phyloP scores from a whole-genome alignment of 2,888 invertebrate genomes.

The Augochlorella aurata region DNA sequence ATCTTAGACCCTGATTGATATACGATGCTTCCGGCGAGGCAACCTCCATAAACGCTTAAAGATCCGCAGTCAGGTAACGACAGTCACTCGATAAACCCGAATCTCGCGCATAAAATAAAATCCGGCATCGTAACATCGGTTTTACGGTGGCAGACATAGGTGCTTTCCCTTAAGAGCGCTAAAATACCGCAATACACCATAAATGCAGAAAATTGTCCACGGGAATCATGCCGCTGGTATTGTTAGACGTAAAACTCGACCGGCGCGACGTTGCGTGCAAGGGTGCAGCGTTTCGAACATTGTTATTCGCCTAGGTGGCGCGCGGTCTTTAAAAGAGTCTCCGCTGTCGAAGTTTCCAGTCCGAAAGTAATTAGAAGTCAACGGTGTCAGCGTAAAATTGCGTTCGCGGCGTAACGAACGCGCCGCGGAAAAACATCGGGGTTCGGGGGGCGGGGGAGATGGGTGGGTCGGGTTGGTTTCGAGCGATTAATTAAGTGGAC shows the following conservation, averaged over 20 bases:
- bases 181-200: neutral
- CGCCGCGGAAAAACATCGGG: conserved; percentile 44
- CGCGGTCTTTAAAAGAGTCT: neutral
- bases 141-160: neutral
- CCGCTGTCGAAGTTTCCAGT: conserved; percentile 40
- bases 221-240: neutral
- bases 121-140: neutral
- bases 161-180: neutral
- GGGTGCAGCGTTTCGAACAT: no score
- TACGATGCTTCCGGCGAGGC: no score
- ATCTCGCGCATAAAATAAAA: neutral
- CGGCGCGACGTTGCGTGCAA: neutral
- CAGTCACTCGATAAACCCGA: neutral
- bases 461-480: conserved; percentile 6
- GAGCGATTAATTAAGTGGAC: conserved; percentile 63
- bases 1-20: no score
- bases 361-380: conserved; percentile 55
- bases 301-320: no score
- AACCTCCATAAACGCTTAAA: neutral
- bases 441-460: neutral
- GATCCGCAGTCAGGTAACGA: neutral
- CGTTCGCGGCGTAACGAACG: conserved; percentile 39
- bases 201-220: neutral
- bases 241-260: neutral
- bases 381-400: conserved; percentile 33